These are phyloP conservation scores for Columba janthina DNA, from an alignment of 2,113 vertebrate genomes.

Conservation along the genomic window DNA sequence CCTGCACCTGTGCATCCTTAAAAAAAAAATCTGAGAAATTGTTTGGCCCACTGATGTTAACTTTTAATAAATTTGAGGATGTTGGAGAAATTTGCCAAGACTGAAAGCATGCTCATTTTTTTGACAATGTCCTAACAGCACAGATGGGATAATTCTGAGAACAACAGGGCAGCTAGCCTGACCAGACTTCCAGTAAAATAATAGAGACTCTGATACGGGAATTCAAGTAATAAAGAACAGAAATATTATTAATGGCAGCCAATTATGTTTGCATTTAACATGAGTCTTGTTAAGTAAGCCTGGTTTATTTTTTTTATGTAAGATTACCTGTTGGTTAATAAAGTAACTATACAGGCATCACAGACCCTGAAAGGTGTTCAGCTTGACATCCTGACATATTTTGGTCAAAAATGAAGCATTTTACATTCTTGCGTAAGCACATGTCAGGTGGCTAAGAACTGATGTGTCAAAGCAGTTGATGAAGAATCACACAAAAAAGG, in stretches of 20 bases:
- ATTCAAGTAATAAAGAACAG: not conserved
- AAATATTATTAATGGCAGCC: not conserved
- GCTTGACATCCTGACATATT: not conserved
- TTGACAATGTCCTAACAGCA: not conserved
- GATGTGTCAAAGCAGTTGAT: not conserved
- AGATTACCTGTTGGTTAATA: not conserved
- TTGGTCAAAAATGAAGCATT: not conserved
- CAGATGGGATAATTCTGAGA: conserved; percentile 1
- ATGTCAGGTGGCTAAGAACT: not conserved
- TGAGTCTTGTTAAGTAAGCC: not conserved
- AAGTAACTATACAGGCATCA: not conserved
- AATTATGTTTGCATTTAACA: not conserved
- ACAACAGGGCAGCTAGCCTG: not conserved
- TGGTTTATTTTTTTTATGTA: not conserved
- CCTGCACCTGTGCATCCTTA: not conserved
- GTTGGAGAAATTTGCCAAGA: not conserved
- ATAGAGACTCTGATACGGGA: not conserved
- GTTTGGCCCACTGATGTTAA: not conserved
- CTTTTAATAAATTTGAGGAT: not conserved
- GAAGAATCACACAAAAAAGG: not conserved
- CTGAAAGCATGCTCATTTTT: not conserved
- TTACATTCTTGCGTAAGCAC: not conserved
- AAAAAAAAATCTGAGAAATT: not conserved
- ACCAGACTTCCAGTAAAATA: conserved; percentile 11
- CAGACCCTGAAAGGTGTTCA: not conserved